Evolutionary conservation across 2,113 vertebrate genomes (phyloP).

Genomic region (Petrocephalus zakoni): DNA sequence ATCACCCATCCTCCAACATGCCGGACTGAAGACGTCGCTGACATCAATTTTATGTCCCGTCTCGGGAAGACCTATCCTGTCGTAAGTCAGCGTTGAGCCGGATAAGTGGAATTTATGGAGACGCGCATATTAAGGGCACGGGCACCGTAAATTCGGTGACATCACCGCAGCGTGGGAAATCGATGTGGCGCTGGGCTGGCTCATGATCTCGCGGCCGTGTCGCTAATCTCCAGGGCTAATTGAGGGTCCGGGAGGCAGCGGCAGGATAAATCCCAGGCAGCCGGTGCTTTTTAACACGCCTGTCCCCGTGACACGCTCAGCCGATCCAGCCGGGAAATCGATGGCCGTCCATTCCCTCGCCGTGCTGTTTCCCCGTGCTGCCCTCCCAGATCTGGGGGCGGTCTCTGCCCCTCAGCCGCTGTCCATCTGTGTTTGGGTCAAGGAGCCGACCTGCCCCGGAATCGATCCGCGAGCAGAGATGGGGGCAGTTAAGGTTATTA

Average conservation of each 20-base stretch:
- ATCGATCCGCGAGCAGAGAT: not conserved
- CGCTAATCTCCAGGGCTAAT: constrained; percentile 34
- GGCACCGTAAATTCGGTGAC: constrained; percentile 36
- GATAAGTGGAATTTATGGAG: constrained; percentile 33
- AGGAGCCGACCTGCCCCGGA: constrained; percentile 1
- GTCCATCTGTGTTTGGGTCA: constrained; percentile 60
- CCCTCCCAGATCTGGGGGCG: constrained; percentile 53
- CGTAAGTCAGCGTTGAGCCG: constrained; percentile 28
- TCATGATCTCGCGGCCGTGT: constrained; percentile 20
- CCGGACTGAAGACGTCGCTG: constrained; percentile 14
- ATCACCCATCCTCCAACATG: constrained; percentile 24
- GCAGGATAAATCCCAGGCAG: constrained; percentile 35
- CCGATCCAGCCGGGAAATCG: constrained; percentile 53
- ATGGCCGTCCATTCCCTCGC: constrained; percentile 39
- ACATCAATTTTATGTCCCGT: constrained; percentile 21
- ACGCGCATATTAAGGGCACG: constrained; percentile 17
- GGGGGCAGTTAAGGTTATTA: not conserved
- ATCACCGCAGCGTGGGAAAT: constrained; percentile 32
- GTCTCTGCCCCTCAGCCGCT: constrained; percentile 36
- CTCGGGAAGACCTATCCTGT: constrained; percentile 30
- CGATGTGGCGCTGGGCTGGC: constrained; percentile 24
- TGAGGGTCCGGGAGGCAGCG: constrained; percentile 32
- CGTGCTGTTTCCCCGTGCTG: constrained; percentile 26
- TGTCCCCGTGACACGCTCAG: constrained; percentile 54
- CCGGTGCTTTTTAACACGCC: constrained; percentile 36